Evolutionary conservation across 2,113 vertebrate genomes (phyloP), one percentile per base, ranked within the genome.

Genomic region (Triplophysa siluroides): DNA sequence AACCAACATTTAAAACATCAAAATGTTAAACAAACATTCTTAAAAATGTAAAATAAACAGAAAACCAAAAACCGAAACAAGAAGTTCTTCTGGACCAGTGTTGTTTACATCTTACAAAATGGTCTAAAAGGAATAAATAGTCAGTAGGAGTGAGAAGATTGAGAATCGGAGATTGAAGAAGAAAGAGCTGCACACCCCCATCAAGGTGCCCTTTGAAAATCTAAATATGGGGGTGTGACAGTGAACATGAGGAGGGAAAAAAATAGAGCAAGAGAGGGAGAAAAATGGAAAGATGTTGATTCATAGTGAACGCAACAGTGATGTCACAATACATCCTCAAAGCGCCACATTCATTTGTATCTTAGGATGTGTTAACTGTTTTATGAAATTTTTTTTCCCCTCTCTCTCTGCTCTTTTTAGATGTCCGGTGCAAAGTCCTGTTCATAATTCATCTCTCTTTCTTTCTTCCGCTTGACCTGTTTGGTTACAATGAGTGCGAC

Each of bases 401-500:
- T 70, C 76, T 29, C 8, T 77, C 73, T 66, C 84, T 67, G 63
- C 83, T 87, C 86, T 83, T 84, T 86, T 81, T 80, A 78, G 70
- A 84, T 79, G 87, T 78, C 74, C 80, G 85, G 85, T 52, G 83
- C 81, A 84, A 79, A 83, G 85, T 86, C 82, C 83, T 86, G 90
- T 90, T 88, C 83, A 91, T 93, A 91, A 91, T 90, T 90, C 83
- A 92, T 91, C 76, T 77, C 78, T 78, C 26, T 38, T 76, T 79
- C 63, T 86, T 83, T 84, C 85, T 90, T 90, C 85, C 84, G 81
- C 86, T 85, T 88, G 86, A 87, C 84, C 82, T 88, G 23, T 87
- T 86, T 83, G 82, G 84, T 72, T 86, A 87, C 83, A 89, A 73
- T 89, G 83, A 83, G 67, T 1, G 1, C 43, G 63, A 50, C 52